phyloP scores from a whole-genome alignment of 2,888 invertebrate genomes.

The Athetis lepigone region DNA sequence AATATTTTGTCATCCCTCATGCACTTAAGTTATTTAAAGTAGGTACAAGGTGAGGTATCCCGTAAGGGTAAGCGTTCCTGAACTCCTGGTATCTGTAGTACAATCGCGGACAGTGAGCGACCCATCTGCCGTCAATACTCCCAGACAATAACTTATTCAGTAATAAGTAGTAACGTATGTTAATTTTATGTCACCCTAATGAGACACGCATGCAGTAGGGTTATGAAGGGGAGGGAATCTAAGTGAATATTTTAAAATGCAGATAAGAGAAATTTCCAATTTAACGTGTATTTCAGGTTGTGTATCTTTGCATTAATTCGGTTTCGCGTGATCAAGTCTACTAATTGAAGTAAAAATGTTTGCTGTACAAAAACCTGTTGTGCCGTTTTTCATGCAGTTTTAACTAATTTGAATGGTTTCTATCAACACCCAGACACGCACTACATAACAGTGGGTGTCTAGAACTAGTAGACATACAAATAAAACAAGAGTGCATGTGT shows the following conservation, averaged over 20 bases:
- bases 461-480: neutral
- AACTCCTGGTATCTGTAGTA: conserved; percentile 48
- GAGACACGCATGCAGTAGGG: conserved; percentile 59
- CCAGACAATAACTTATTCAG: conserved; percentile 36
- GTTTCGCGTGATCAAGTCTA: no score
- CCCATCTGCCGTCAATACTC: conserved; percentile 56
- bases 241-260: conserved; percentile 47
- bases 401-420: no score
- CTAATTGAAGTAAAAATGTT: no score
- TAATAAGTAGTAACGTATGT: conserved; percentile 62
- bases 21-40: conserved; percentile 40
- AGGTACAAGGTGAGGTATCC: conserved; percentile 34
- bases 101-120: conserved; percentile 44
- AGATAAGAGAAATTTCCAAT: conserved; percentile 1
- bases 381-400: no score
- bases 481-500: conserved; percentile 5
- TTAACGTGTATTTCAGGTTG: neutral
- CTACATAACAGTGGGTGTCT: neutral
- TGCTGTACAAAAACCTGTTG: no score
- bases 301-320: no score
- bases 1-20: conserved; percentile 36
- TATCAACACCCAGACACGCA: neutral
- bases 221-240: conserved; percentile 45
- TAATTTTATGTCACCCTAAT: conserved; percentile 73
- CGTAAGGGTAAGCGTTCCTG: conserved; percentile 28